Evolutionary conservation across 92 coral and sea anemone species (phyloP), one percentile per base, ranked within the genome.

Genomic region (Parazoanthus atlanticus): DNA sequence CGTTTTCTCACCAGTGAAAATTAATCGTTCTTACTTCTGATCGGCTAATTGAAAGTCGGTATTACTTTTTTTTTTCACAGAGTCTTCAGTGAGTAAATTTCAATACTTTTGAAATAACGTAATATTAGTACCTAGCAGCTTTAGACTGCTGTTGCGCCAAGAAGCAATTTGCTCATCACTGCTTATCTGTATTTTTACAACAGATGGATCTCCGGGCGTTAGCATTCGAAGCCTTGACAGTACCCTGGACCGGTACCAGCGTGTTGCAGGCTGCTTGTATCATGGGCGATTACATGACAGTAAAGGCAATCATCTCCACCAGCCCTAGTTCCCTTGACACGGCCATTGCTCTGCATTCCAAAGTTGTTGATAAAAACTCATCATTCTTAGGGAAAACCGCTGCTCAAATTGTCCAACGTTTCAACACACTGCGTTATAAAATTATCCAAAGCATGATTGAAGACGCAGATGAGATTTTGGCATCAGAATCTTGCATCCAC

Each of bases 251-350:
- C n/a, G 52, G 79, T 41, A 75, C 26, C 25, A 75, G 79, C 52
- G 26, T 75, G 46, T n/a, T 75, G 46, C 79, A 75, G 79, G 40
- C 79, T 41, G 79, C 79, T 25, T 75, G 79, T 17, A 75, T 75
- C 43, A 38, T 75, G 79, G 79, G 79, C 40, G 79, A 75, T 75
- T 52, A 75, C 79, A 28, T 75, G 79, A 75, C 52, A n/a, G 79
- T 75, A 1, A 75, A 75, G 31, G 40, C 43, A 33, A 75, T 75
- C 28, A 28, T 75, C 49, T 75, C 79, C 28, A 2, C 43, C 46
- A 75, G 79, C 29, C 79, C 79, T 25, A 36, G 79, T 75, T 47
- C 79, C 26, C 28, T 75, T 25, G 79, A 75, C 52, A 19, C 46
- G 5, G 79, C 26, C 16, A 75, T 75, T 75, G 79, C 79, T 21